Conservation (phyloP, 53 echinoderm and acorn worm species). For the Arbacia lixula region DNA sequence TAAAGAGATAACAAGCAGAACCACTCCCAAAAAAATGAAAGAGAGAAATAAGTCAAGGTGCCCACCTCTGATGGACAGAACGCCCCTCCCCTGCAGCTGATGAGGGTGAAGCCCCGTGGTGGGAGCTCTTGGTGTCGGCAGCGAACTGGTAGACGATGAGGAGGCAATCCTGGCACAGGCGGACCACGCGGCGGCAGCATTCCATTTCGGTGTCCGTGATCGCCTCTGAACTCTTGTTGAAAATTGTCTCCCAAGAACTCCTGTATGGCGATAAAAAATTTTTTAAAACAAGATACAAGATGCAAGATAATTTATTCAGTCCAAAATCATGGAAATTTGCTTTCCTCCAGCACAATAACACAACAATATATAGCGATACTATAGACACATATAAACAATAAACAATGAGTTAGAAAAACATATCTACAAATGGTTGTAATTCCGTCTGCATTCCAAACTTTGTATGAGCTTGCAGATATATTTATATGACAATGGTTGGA, state of each 20-base stretch:
- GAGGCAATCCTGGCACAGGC: constrained; percentile 90
- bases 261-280: constrained; percentile 27
- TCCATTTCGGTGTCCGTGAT: constrained; percentile 80
- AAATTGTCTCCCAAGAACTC: constrained; percentile 92
- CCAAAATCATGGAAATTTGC: no score
- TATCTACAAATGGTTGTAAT: no score
- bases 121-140: constrained; percentile 75
- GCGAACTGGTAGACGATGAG: constrained; percentile 99
- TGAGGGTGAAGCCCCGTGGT: constrained; percentile 40
- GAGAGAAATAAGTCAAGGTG: no score
- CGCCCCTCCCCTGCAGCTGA: constrained; percentile 28
- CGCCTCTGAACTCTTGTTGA: constrained; percentile 88
- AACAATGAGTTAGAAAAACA: no score
- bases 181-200: constrained; percentile 84
- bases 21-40: no score
- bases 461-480: no score
- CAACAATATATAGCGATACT: no score
- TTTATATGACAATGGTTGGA: no score
- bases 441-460: no score
- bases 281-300: not conserved
- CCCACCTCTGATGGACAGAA: constrained; percentile 32
- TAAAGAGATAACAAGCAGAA: no score
- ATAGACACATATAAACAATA: no score
- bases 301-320: not conserved
- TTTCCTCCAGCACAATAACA: no score